phyloP scores from a whole-genome alignment of 2,888 invertebrate species.

The Dorcus hopei region DNA sequence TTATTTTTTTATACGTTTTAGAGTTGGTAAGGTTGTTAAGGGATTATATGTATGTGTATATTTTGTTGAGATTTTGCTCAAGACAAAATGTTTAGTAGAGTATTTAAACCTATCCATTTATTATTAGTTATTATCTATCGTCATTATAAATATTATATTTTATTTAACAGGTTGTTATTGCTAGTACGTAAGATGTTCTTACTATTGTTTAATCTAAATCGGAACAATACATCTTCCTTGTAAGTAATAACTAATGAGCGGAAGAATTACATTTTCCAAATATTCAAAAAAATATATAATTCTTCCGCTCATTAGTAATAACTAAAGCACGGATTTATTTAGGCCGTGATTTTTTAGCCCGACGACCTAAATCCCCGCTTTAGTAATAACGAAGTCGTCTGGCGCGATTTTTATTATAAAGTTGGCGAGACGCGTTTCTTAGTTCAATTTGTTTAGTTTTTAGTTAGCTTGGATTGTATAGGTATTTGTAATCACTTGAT shows the following conservation, averaged over 20 bases:
- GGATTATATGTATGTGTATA: constrained; percentile 11
- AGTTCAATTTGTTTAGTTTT: neutral
- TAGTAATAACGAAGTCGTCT: neutral
- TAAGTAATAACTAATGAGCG: neutral
- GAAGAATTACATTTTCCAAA: no score
- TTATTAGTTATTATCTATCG: constrained; percentile 2
- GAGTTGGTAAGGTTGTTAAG: constrained; percentile 19
- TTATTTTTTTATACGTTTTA: constrained; percentile 16
- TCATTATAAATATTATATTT: constrained; percentile 2
- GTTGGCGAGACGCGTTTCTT: neutral
- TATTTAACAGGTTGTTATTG: constrained; percentile 22
- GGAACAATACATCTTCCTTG: neutral
- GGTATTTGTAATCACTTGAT: neutral
- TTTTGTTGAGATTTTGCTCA: constrained; percentile 25
- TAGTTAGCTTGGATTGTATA: constrained; percentile 7
- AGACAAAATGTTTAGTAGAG: constrained; percentile 19
- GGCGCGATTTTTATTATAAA: neutral
- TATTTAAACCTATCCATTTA: constrained; percentile 9
- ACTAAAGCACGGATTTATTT: neutral
- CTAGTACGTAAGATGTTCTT: constrained; percentile 27
- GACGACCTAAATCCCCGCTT: no score
- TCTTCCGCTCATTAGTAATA: no score
- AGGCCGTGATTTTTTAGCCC: no score
- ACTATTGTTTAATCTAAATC: constrained; percentile 14
- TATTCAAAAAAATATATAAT: no score